Conservation (phyloP, 2,888 invertebrate species). For the Tenthredo scrophulariae region DNA sequence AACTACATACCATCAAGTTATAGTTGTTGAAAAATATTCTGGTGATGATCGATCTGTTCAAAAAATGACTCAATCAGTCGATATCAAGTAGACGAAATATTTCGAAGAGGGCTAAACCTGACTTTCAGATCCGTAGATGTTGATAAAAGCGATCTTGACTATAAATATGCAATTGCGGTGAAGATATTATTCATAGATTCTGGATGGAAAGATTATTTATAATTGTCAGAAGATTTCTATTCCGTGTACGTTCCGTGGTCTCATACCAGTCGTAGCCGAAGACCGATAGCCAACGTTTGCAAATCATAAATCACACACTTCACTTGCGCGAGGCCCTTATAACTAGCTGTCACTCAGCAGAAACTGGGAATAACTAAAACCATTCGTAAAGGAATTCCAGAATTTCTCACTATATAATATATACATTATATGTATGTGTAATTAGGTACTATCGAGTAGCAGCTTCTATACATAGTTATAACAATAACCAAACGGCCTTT, state of each 20-base stretch:
- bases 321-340: conserved; percentile 22
- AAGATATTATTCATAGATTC: conserved; percentile 5
- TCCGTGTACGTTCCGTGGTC: conserved; percentile 1
- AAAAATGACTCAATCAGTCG: background rate
- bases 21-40: background rate
- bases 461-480: background rate
- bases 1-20: background rate
- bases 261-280: conserved; percentile 4
- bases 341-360: conserved; percentile 10
- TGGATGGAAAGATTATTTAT: background rate
- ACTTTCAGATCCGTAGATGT: background rate
- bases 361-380: conserved; percentile 32
- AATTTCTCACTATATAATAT: conserved; percentile 25
- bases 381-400: background rate
- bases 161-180: background rate
- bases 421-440: background rate
- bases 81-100: background rate
- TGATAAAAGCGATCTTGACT: background rate
- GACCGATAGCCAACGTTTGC: conserved; percentile 32
- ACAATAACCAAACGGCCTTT: background rate
- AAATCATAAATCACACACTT: conserved; percentile 19
- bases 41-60: background rate
- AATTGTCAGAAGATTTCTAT: conserved; percentile 5
- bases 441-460: conserved; percentile 23
- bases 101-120: background rate